Evolutionary conservation across 2,113 vertebrate species (phyloP).

Genomic region (Pollachius pollachius): DNA sequence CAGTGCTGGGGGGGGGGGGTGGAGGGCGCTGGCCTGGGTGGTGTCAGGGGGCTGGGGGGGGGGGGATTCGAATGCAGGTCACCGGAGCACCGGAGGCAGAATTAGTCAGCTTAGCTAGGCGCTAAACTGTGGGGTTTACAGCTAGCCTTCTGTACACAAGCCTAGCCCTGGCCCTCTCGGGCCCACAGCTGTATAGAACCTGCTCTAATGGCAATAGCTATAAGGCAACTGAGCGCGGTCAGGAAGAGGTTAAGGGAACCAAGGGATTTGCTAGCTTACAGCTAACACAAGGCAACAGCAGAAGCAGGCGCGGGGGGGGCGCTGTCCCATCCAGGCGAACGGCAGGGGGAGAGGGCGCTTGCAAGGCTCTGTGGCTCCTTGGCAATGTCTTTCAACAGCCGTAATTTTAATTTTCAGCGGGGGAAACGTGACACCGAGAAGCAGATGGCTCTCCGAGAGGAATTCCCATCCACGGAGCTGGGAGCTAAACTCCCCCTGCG

Average conservation of each 20-base stretch:
- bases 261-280: too few species aligned
- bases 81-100: constrained; percentile 44
- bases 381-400: constrained; percentile 37
- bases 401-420: constrained; percentile 35
- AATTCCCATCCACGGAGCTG: background rate
- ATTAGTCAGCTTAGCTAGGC: constrained; percentile 38
- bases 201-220: background rate
- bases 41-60: background rate
- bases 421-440: background rate
- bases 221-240: background rate
- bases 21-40: constrained; percentile 7
- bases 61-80: constrained; percentile 46
- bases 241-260: too few species aligned
- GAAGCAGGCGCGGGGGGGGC: too few species aligned
- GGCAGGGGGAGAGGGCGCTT: too few species aligned
- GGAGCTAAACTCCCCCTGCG: background rate
- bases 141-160: background rate
- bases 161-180: background rate
- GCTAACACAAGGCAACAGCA: too few species aligned
- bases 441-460: background rate
- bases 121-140: constrained; percentile 13
- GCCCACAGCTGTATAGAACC: constrained; percentile 11
- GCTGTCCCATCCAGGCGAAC: too few species aligned
- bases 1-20: background rate
- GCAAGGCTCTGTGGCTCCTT: constrained; percentile 16